Evolutionary conservation across 2,888 invertebrate genomes (phyloP).

Genomic region (Sphaerolaimus hirsutus): DNA sequence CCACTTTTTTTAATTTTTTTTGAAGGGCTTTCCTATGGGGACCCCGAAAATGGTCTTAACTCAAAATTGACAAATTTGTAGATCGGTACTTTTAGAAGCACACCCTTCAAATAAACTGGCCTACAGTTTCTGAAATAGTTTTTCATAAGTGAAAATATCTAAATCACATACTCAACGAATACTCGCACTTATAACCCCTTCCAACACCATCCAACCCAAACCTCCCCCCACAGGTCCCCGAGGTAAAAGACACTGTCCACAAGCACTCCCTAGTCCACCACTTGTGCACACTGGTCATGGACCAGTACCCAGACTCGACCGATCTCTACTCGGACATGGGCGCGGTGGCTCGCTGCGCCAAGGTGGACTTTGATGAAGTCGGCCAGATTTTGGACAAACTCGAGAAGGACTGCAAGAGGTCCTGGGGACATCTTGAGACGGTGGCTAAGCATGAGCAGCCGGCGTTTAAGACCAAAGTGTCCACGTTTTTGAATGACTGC

Average conservation of each 20-base stretch:
- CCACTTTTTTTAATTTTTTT: too few species aligned
- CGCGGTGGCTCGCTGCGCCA: constrained; percentile 30
- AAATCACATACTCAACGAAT: too few species aligned
- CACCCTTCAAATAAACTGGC: too few species aligned
- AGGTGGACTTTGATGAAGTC: constrained; percentile 84
- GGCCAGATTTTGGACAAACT: constrained; percentile 57
- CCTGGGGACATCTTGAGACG: constrained; percentile 68
- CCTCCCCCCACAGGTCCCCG: too few species aligned
- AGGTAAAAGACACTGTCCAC: constrained; percentile 81
- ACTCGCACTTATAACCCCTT: too few species aligned
- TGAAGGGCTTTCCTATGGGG: too few species aligned
- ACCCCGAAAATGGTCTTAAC: too few species aligned
- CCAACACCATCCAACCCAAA: too few species aligned
- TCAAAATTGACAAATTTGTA: too few species aligned
- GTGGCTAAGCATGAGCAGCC: constrained; percentile 66
- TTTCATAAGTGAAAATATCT: too few species aligned
- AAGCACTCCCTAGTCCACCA: constrained; percentile 93
- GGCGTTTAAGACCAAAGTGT: constrained; percentile 34
- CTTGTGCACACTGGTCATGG: constrained; percentile 84
- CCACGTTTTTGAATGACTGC: constrained; percentile 81
- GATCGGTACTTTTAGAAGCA: too few species aligned
- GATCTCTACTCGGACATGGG: constrained; percentile 70
- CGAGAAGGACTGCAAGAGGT: constrained; percentile 82
- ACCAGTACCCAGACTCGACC: constrained; percentile 74
- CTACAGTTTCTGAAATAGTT: too few species aligned